Base-by-base conservation (phyloP, 2,113 vertebrate species). In the Jaculus jaculus region DNA sequence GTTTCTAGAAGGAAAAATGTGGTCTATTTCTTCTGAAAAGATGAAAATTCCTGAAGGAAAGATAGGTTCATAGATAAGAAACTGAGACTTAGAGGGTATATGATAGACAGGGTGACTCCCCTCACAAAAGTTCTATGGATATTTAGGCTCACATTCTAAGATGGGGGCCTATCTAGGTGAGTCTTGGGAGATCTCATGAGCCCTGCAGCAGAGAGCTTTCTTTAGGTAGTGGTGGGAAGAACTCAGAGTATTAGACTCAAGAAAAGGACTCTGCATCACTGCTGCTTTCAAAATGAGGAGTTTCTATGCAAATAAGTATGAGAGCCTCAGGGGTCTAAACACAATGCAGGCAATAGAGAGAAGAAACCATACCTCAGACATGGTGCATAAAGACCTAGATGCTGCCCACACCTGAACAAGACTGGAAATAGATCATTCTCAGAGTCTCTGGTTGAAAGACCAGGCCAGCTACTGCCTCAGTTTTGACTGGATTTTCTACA, bases 401-500 rank as follows among this genome's bases (percentile, higher is more conserved):
- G 80, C 42, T 66, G 20, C 32, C 42, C 28, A 20, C 39, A 39
- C 51, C 37, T 77, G 37, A 54, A 71, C 47, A 63, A 79, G 12
- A 4, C n/a, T 71, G 30, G 63, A 58, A 69, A 42, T 23, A 24
- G 54, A 86, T 71, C 37, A 28, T 51, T 77, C 37, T 65, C 73
- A 39, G 26, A 80, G 30, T 1, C 30, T 90, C 11, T 21, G 68
- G 60, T 68, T 60, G 79, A 74, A 20, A 68, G 58, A 6, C 58
- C 42, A 89, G 15, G n/a, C 28, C 7, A 73, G 17, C 4, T 11
- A 17, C 12, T 30, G 23, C 15, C 69, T 81, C 61, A 32, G 21
- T 51, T 86, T 74, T 94, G 83, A 81, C 83, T n/a, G n/a, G n/a
- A n/a, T n/a, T n/a, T n/a, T n/a, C n/a, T n/a, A 68, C 39, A 18